Evolutionary conservation across 2,113 vertebrate species (phyloP).

Genomic region (Trochalopteron elliotii): DNA sequence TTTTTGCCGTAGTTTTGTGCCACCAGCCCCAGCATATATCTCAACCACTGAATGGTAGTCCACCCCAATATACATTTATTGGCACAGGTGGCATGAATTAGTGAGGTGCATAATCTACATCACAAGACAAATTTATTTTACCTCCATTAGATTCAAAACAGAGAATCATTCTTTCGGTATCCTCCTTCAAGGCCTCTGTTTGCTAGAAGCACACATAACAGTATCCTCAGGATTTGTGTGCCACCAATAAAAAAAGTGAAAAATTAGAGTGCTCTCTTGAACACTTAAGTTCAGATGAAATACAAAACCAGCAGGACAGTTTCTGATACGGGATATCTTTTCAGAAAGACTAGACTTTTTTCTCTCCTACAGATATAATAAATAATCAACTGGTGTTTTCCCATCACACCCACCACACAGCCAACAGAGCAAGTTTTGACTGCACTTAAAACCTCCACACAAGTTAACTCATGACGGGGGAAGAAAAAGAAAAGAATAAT

Average conservation of each 20-base stretch:
- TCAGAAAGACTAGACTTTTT: not conserved
- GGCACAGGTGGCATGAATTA: not conserved
- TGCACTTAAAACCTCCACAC: not conserved
- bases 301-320: not conserved
- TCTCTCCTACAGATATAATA: not conserved
- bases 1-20: not conserved
- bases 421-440: not conserved
- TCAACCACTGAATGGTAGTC: not conserved
- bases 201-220: not conserved
- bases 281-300: not conserved
- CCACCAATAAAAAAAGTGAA: not conserved
- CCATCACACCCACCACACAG: not conserved
- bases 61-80: fast-evolving
- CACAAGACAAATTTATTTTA: not conserved
- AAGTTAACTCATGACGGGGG: not conserved
- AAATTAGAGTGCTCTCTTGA: not conserved
- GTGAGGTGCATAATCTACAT: not conserved
- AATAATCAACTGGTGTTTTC: not conserved
- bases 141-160: not conserved
- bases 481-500: not conserved
- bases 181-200: not conserved
- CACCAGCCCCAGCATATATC: not conserved
- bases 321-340: not conserved
- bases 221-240: not conserved
- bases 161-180: not conserved